These are phyloP conservation scores for Pachyseris speciosa DNA, from an alignment of 64 coral and sea anemone species.

Conservation along the genomic window DNA sequence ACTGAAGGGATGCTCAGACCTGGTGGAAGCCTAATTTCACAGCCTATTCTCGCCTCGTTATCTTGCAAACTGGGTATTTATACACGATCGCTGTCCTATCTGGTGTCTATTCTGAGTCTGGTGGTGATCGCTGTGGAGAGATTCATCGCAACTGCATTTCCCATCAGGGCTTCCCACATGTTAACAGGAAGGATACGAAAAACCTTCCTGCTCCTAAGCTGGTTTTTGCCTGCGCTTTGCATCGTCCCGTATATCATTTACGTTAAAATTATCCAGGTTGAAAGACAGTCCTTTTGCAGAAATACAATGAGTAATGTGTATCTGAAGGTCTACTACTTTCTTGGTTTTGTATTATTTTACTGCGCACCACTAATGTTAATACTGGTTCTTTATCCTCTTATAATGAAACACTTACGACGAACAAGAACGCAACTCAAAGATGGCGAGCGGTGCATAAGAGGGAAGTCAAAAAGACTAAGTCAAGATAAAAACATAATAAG, in stretches of 20 bases:
- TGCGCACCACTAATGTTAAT: neutral
- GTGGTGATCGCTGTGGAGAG: neutral
- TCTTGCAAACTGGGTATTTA: constrained; percentile 8
- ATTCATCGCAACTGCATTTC: neutral
- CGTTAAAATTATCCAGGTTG: neutral
- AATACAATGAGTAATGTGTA: neutral
- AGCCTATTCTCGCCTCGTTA: neutral
- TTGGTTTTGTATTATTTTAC: neutral
- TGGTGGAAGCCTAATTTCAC: constrained; percentile 2
- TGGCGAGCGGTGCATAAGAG: neutral
- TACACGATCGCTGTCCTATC: neutral
- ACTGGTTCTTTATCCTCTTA: neutral
- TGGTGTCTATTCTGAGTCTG: neutral
- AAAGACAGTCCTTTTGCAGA: neutral
- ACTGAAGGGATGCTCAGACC: constrained; percentile 8
- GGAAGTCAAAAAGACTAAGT: neutral
- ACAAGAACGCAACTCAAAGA: neutral
- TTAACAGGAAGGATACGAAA: neutral
- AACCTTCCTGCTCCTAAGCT: neutral
- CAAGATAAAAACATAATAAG: neutral
- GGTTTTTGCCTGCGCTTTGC: neutral
- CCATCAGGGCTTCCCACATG: neutral
- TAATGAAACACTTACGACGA: neutral
- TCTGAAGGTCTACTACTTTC: neutral
- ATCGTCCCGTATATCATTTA: neutral